Evolutionary conservation across 2,888 invertebrate genomes (phyloP).

Genomic region (Cyclophora albipunctata): DNA sequence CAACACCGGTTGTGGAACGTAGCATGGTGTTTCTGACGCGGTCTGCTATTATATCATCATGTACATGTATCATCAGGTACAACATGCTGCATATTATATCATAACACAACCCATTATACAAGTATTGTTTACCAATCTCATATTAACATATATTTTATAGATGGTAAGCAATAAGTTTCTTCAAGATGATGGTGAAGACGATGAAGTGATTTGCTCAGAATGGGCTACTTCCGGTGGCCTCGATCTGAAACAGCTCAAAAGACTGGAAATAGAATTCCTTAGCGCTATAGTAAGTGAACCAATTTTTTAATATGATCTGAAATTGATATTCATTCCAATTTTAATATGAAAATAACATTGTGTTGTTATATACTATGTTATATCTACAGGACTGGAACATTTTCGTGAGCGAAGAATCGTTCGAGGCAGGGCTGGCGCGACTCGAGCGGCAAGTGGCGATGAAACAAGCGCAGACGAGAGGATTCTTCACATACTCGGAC

Average conservation of each 20-base stretch:
- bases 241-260: slow-evolving; percentile 83
- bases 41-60: too few species aligned
- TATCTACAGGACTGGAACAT: slow-evolving; percentile 87
- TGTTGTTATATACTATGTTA: background rate
- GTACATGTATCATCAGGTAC: slow-evolving; percentile 70
- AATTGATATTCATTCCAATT: background rate
- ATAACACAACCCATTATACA: background rate
- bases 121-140: background rate
- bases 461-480: slow-evolving; percentile 81
- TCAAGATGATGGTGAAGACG: slow-evolving; percentile 94
- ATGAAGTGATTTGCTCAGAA: slow-evolving; percentile 92
- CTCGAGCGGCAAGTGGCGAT: slow-evolving; percentile 84
- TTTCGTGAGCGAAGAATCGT: slow-evolving; percentile 84
- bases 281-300: slow-evolving; percentile 85
- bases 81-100: background rate
- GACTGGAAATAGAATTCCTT: slow-evolving; percentile 91
- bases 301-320: background rate
- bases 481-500: slow-evolving; percentile 90
- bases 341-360: background rate
- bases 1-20: too few species aligned
- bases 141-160: slow-evolving; percentile 60
- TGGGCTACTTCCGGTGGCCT: slow-evolving; percentile 93
- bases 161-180: slow-evolving; percentile 97
- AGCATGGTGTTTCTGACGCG: too few species aligned
- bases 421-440: slow-evolving; percentile 81